Base-by-base conservation (phyloP, 2,888 invertebrate genomes). In the Melanostoma mellinum region DNA sequence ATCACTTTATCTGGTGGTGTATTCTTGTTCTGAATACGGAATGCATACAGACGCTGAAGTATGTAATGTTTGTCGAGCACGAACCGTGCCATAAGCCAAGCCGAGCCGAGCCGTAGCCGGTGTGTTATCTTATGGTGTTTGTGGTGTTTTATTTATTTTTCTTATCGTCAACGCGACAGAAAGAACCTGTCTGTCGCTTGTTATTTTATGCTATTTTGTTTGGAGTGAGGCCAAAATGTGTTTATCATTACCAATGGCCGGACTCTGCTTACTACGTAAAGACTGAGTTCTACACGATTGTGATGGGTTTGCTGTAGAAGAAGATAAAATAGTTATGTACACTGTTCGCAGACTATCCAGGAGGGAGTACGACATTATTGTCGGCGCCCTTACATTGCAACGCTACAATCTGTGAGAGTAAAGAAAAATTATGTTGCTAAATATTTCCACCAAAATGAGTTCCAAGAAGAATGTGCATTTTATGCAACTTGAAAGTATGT, bases 131-230 rank as follows among this genome's bases (percentile, higher is more conserved):
- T 60, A 52, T 79, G 78, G 68, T 53, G 60, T 46, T 69, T 79
- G 55, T 42, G 9, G 36, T 38, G 56, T 67, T 65, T 60, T 73
- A 67, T 74, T 73, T 79, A 36, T 74, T 68, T 74, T 74, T 74
- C 72, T 77, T 82, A 82, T 77, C 82, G 55, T 50, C 76, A 60
- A 40, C 65, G 72, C 50, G 68, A 50, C 81, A 81, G 77, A 77
- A 72, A 58, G 67, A 63, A 82, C 73, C 82, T 67, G 77, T 77
- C 77, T 69, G 73, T 40, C 68, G 73, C 73, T 82, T 82, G 73
- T 77, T 77, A 73, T 77, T 77, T 61, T 56, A 46, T 44, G 56
- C 50, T 40, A 67, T 60, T 77, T 68, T 63, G 68, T 73, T 68
- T 82, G 82, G 77, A 77, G 38, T 44, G 9, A 6, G 38, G 82